Base-by-base conservation (phyloP, 2,113 vertebrate species). In the Rhegmatorhina hoffmannsi region DNA sequence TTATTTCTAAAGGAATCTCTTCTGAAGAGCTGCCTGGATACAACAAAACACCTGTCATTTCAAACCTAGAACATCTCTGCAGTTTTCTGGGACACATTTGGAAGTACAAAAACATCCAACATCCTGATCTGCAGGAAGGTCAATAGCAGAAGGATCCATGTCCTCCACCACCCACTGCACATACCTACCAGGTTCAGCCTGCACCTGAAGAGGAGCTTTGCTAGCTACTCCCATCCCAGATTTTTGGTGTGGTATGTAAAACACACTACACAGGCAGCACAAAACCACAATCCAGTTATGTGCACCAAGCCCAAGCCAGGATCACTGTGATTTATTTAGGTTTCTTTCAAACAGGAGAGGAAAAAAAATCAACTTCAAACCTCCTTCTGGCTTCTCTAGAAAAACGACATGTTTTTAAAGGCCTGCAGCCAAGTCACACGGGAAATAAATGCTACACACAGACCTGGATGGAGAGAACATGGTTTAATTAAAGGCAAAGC, bases 401-500 rank as follows among this genome's bases (percentile, higher is more conserved):
- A 68, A 73, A 80, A 36, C 8, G 69, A 44, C 0, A 2, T 3
- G 5, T n/a, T 53, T 90, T 68, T 50, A 60, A 86, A 63, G 63
- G 62, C 64, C 56, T n/a, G 60, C 46, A 62, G 56, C 46, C 49
- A 33, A 88, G 31, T 46, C 52, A 86, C 55, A 38, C 36, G 66
- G 68, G 59, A 95, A 96, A 97, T 52, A 90, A 97, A 92, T 4
- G 33, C 36, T 21, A 97, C 92, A 95, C 96, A 92, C 76, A 96
- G 86, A 84, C 92, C n/a, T 95, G 95, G 94, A 94, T 98, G 97
- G 97, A 98, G 98, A 99, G 98, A 99, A 99, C 98, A 98, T 98
- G 96, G 98, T 98, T 98, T 98, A 98, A 98, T 99, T 98, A 99
- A 99, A 98, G 98, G 98, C 98, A 98, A 98, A 98, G 98, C 98